Percentiles rank a stretch among this genome's conserved stretches.
Evolutionary conservation across 2,797 vertebrate genomes (phyloP).

Genomic region (Ataeniobius toweri): DNA sequence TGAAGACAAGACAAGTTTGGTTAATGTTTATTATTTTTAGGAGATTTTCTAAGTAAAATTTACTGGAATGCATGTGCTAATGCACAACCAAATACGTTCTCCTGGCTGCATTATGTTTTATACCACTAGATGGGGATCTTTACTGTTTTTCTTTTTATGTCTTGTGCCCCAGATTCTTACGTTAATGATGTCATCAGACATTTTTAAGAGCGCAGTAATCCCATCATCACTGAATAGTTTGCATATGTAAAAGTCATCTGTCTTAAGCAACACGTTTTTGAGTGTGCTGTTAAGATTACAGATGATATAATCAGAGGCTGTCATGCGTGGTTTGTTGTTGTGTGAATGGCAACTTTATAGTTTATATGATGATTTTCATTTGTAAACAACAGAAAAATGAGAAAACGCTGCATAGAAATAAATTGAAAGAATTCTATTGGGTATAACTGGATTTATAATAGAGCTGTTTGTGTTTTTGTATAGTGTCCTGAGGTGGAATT

Average conservation of each 20-base stretch:
- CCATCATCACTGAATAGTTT: neutral
- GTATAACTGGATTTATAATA: neutral
- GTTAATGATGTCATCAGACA: neutral
- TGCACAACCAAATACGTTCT: neutral
- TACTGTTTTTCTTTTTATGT: slow-evolving; percentile 13
- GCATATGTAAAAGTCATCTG: neutral
- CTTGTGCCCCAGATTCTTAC: neutral
- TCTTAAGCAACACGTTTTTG: neutral
- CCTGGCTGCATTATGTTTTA: slow-evolving; percentile 16
- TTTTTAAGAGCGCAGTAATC: neutral
- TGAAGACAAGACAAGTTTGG: neutral
- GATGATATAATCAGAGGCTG: neutral
- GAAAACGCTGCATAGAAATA: neutral
- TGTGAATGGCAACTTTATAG: neutral
- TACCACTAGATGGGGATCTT: slow-evolving; percentile 68
- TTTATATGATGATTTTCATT: neutral
- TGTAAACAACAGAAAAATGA: neutral
- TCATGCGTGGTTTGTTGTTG: neutral
- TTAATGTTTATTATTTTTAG: neutral
- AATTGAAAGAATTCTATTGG: neutral
- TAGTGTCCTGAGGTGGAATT: neutral
- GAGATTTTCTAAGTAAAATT: neutral
- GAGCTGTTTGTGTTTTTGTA: neutral
- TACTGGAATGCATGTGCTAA: neutral
- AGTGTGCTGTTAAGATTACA: neutral